Evolutionary conservation across 1,140 invertebrate genomes (phyloP).

Genomic region (Ceratitis capitata): DNA sequence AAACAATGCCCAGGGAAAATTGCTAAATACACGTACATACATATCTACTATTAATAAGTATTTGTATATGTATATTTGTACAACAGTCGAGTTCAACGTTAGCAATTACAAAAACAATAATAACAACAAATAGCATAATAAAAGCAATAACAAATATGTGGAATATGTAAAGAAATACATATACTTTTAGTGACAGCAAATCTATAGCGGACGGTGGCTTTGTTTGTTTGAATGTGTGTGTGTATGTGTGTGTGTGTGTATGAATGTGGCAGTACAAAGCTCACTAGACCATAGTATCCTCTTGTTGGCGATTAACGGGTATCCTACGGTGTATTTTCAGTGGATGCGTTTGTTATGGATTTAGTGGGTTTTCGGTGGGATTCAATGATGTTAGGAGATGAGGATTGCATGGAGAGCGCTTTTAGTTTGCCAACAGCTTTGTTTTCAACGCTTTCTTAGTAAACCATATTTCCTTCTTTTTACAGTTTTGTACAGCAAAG

Average conservation of each 20-base stretch:
- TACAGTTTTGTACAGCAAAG: background rate
- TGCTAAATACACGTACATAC: background rate
- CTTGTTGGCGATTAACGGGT: background rate
- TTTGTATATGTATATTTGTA: too few relatives aligned
- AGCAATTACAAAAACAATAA: constrained; percentile 1
- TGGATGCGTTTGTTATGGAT: background rate
- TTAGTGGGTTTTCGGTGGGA: background rate
- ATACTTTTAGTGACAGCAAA: background rate
- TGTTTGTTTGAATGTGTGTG: background rate
- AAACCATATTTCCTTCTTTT: too few relatives aligned
- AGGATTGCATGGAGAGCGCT: background rate
- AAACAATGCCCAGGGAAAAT: background rate
- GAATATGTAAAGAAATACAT: too few relatives aligned
- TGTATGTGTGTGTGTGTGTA: too few relatives aligned
- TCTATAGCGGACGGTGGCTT: background rate
- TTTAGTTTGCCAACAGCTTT: background rate
- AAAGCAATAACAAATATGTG: background rate
- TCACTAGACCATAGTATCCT: background rate
- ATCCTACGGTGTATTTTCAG: background rate
- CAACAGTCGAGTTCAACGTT: too few relatives aligned
- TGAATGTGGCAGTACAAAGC: background rate
- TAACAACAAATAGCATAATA: background rate
- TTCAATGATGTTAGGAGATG: background rate
- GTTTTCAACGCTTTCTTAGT: background rate
- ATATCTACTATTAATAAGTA: background rate